These are phyloP conservation scores for Luffia ferchaultella DNA, from an alignment of 2,888 invertebrate genomes.

Conservation along the genomic window DNA sequence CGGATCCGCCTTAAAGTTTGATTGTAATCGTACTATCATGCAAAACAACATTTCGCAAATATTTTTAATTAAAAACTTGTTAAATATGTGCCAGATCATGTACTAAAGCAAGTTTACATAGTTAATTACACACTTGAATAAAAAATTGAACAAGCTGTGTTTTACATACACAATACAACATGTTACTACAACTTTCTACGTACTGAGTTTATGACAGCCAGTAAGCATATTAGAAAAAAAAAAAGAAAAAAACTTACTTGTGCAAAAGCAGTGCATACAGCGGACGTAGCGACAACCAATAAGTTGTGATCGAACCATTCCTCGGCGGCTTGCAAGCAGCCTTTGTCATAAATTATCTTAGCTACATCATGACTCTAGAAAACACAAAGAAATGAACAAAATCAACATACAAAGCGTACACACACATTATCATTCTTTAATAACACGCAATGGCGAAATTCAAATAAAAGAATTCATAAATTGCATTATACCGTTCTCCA, in stretches of 20 bases:
- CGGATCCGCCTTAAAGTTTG: too few species aligned
- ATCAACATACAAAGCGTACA: conserved; percentile 23
- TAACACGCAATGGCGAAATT: conserved; percentile 8
- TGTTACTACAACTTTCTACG: background rate
- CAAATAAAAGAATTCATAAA: too few species aligned
- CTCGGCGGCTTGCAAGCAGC: conserved; percentile 93
- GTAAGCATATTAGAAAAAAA: conserved; percentile 21
- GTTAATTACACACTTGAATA: too few species aligned
- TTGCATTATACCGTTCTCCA: too few species aligned
- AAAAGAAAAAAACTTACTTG: conserved; percentile 75
- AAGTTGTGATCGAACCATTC: conserved; percentile 96
- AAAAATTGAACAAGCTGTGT: too few species aligned
- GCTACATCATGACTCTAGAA: conserved; percentile 78
- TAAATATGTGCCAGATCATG: too few species aligned
- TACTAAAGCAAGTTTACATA: too few species aligned
- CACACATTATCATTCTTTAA: too few species aligned
- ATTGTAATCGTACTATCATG: too few species aligned
- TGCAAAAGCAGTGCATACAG: conserved; percentile 89
- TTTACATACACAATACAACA: background rate
- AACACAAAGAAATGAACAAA: conserved; percentile 42
- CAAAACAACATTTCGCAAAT: too few species aligned
- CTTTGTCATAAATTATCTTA: conserved; percentile 90
- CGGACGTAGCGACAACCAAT: conserved; percentile 88
- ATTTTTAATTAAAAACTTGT: too few species aligned
- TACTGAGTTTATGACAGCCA: conserved; percentile 3